Conservation (phyloP, 2,888 invertebrate species). For the Dysmachus trigonus region DNA sequence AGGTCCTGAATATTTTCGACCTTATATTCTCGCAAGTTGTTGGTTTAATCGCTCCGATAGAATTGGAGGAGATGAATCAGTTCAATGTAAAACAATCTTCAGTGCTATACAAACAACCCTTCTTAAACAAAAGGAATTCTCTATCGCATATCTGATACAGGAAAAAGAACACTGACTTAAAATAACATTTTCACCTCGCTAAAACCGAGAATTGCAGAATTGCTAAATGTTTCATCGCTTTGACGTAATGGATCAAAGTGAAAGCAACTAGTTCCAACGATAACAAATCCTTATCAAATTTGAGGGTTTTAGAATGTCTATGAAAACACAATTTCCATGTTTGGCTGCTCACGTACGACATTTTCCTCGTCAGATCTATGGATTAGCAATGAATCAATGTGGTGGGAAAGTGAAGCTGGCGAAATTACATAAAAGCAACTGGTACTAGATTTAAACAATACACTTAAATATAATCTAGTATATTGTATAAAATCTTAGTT, state of each 20-base stretch:
- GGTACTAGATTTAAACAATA: neutral
- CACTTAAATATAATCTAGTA: no score
- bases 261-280: neutral
- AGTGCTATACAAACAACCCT: neutral
- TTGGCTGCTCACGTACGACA: neutral
- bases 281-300: neutral
- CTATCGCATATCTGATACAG: neutral
- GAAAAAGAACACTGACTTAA: neutral
- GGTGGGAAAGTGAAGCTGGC: neutral
- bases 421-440: neutral
- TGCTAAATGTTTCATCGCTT: neutral
- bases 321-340: neutral
- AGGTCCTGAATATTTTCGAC: neutral
- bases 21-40: neutral
- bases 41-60: neutral
- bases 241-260: neutral
- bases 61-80: neutral
- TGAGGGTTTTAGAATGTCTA: neutral
- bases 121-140: neutral
- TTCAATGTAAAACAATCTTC: neutral
- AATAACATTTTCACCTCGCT: neutral
- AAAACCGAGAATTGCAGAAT: neutral
- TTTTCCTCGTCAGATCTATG: neutral
- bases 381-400: neutral
- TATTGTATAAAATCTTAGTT: no score